Conservation (phyloP, 2,113 vertebrate species). For the Rattus norvegicus region DNA sequence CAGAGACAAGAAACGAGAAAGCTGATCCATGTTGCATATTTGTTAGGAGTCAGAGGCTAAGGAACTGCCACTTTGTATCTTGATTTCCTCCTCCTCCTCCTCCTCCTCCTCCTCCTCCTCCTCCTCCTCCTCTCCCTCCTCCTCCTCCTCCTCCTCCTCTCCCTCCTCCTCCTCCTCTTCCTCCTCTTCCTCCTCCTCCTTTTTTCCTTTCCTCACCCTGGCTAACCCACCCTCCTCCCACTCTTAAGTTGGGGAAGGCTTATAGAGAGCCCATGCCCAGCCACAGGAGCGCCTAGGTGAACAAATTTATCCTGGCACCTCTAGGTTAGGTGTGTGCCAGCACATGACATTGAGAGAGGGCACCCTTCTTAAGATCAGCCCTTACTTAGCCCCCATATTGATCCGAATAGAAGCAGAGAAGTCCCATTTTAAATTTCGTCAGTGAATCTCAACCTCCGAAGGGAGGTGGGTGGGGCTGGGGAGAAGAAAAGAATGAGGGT, state of each 20-base stretch:
- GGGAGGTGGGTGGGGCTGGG: background rate
- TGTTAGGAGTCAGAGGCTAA: conserved; percentile 70
- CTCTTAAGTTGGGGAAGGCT: background rate
- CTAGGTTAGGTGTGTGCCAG: background rate
- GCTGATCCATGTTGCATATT: conserved; percentile 59
- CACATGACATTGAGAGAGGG: background rate
- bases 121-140: background rate
- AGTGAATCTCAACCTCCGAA: conserved; percentile 67
- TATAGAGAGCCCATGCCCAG: background rate
- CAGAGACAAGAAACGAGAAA: conserved; percentile 75
- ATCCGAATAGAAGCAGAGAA: conserved; percentile 58
- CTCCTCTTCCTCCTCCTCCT: conserved; percentile 20
- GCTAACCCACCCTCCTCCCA: background rate
- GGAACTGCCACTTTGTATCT: conserved; percentile 52
- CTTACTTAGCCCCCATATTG: background rate
- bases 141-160: background rate
- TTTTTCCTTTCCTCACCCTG: background rate
- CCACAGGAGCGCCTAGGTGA: background rate
- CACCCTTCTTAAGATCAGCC: accelerated
- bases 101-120: conserved; percentile 15
- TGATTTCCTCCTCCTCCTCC: conserved; percentile 2
- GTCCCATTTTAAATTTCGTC: conserved; percentile 69
- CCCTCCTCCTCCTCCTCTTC: background rate
- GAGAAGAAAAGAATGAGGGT: background rate
- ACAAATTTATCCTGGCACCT: background rate